Percentiles rank a stretch among this genome's conserved stretches.
Evolutionary conservation across 2,113 vertebrate species (phyloP).

Genomic region (Melanerpes formicivorus): DNA sequence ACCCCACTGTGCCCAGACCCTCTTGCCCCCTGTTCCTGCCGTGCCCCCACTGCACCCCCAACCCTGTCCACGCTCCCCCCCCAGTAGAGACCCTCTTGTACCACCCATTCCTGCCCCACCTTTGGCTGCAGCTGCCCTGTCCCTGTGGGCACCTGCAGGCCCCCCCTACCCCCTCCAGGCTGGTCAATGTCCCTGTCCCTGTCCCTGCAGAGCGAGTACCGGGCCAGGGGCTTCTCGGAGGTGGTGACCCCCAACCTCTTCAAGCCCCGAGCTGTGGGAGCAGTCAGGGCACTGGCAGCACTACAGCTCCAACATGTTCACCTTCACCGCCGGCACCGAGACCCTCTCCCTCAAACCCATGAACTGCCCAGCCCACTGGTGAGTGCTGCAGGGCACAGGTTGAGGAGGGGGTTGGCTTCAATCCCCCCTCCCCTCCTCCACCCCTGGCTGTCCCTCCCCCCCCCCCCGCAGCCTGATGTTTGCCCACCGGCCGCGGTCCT

Average conservation of each 20-base stretch:
- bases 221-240: slow-evolving; percentile 85
- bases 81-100: neutral
- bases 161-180: neutral
- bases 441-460: neutral
- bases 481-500: slow-evolving; percentile 88
- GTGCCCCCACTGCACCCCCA: no score
- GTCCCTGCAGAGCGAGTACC: slow-evolving; percentile 83
- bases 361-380: slow-evolving; percentile 98
- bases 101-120: neutral
- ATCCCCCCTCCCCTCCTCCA: neutral
- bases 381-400: neutral
- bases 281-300: slow-evolving; percentile 93
- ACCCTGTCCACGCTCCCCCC: no score
- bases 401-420: neutral
- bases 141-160: no score
- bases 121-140: no score
- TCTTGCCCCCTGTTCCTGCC: neutral
- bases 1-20: neutral
- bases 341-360: slow-evolving; percentile 92
- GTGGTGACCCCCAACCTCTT: slow-evolving; percentile 91
- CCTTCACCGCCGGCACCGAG: slow-evolving; percentile 75
- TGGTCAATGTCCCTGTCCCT: rapidly evolving
- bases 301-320: slow-evolving; percentile 90
- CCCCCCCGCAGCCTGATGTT: slow-evolving; percentile 85
- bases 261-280: slow-evolving; percentile 88